These are phyloP conservation scores for Orussus abietinus DNA, from an alignment of 1,140 invertebrate genomes.

Conservation along the genomic window DNA sequence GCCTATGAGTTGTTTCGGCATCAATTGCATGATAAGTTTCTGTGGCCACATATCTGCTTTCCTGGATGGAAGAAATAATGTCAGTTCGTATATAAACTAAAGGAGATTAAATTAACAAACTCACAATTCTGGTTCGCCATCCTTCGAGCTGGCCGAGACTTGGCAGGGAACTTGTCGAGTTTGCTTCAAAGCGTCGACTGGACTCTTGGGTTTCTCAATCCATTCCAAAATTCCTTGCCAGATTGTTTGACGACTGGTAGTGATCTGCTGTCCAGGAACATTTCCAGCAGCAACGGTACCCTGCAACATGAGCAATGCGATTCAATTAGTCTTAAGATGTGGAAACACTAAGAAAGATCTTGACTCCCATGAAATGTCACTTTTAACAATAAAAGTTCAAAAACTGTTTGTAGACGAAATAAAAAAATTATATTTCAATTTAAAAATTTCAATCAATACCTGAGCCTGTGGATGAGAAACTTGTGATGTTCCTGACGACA, in stretches of 20 bases:
- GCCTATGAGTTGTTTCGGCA: slow-evolving; percentile 86
- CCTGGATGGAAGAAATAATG: slow-evolving; percentile 45
- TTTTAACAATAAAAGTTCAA: too few relatives aligned
- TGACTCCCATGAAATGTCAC: too few relatives aligned
- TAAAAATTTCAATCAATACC: slow-evolving; percentile 17
- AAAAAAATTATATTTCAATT: neutral
- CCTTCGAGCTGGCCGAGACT: slow-evolving; percentile 71
- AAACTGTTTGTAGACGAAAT: too few relatives aligned
- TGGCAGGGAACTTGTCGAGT: slow-evolving; percentile 80
- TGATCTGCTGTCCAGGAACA: slow-evolving; percentile 33
- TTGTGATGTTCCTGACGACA: slow-evolving; percentile 35
- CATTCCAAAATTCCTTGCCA: slow-evolving; percentile 88
- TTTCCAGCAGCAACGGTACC: slow-evolving; percentile 29
- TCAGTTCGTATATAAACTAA: too few relatives aligned
- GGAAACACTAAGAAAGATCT: too few relatives aligned
- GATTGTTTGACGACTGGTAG: slow-evolving; percentile 61
- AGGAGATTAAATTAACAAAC: slow-evolving; percentile 26
- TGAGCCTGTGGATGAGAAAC: slow-evolving; percentile 35
- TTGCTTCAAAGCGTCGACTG: slow-evolving; percentile 70
- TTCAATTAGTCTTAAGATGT: too few relatives aligned
- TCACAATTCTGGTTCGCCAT: slow-evolving; percentile 81
- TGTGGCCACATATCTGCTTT: slow-evolving; percentile 90
- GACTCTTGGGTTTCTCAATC: slow-evolving; percentile 78
- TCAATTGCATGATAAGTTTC: slow-evolving; percentile 88
- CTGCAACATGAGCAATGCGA: too few relatives aligned